Evolutionary conservation across 2,797 vertebrate genomes (phyloP).

Genomic region (Psittacula echo): DNA sequence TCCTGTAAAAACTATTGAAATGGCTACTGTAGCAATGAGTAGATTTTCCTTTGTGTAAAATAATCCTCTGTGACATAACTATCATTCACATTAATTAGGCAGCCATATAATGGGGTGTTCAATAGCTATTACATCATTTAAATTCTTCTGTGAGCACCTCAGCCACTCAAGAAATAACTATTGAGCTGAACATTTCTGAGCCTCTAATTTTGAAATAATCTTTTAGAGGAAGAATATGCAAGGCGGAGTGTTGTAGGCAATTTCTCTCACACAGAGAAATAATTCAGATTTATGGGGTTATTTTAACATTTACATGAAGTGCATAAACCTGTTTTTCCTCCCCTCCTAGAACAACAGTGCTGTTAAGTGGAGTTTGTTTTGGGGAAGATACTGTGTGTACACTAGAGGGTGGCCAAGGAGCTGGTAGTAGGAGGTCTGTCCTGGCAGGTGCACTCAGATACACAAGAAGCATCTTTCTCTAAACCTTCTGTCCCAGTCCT

Average conservation of each 20-base stretch:
- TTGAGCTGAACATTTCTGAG: constrained; percentile 51
- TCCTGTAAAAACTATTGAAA: constrained; percentile 69
- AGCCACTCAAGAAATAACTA: constrained; percentile 57
- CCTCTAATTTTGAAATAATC: constrained; percentile 72
- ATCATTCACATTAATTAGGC: constrained; percentile 79
- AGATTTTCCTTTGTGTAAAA: constrained; percentile 70
- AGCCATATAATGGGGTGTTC: constrained; percentile 72
- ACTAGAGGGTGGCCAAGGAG: background rate
- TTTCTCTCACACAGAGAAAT: background rate
- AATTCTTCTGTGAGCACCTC: constrained; percentile 63
- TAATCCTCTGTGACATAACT: constrained; percentile 66
- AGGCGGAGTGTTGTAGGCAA: background rate
- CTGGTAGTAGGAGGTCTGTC: background rate
- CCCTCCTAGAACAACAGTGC: background rate
- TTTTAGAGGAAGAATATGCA: constrained; percentile 28
- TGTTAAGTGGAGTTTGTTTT: background rate
- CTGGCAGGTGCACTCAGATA: background rate
- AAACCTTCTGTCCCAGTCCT: background rate
- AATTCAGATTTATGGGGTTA: constrained; percentile 29
- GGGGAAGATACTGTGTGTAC: background rate
- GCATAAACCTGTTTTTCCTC: background rate
- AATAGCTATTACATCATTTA: constrained; percentile 73
- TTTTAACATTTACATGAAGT: constrained; percentile 4
- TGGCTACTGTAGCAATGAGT: constrained; percentile 66
- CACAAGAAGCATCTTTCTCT: fast-evolving